A percentile compares a stretch with the other conserved stretches of the same genome.
Evolutionary conservation across 2,113 vertebrate species (phyloP).

Genomic region (Gila orcuttii): DNA sequence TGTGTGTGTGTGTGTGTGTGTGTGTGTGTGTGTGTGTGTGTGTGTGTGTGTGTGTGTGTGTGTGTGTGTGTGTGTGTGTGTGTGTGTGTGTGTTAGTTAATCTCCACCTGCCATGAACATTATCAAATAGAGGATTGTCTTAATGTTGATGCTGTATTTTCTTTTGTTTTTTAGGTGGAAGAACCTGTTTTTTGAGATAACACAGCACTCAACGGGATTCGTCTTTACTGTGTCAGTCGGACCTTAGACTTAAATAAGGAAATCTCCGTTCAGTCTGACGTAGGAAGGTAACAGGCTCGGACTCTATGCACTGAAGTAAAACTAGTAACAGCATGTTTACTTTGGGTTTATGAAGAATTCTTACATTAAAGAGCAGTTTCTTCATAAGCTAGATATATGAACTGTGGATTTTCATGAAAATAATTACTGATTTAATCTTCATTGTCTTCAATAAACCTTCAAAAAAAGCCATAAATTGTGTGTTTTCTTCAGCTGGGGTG

Average conservation of each 20-base stretch:
- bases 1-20: too few species aligned
- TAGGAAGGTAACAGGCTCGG: slow-evolving; percentile 46
- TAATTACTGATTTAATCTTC: background rate
- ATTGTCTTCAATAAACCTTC: too few species aligned
- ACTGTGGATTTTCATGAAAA: background rate
- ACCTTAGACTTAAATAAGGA: background rate
- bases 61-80: too few species aligned
- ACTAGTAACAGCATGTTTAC: too few species aligned
- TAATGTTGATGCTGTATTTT: too few species aligned
- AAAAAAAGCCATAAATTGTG: too few species aligned
- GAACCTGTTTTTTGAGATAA: slow-evolving; percentile 5
- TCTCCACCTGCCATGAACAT: too few species aligned
- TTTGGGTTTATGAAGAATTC: too few species aligned
- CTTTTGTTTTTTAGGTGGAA: background rate
- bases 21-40: too few species aligned
- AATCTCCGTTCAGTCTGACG: slow-evolving; percentile 46
- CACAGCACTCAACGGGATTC: slow-evolving; percentile 53
- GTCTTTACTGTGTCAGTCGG: slow-evolving; percentile 45
- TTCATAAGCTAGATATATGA: background rate
- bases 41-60: too few species aligned
- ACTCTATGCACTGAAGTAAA: too few species aligned
- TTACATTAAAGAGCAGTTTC: background rate
- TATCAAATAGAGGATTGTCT: background rate
- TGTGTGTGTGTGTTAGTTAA: too few species aligned
- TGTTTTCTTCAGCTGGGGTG: slow-evolving; percentile 29